Evolutionary conservation across 2,888 invertebrate genomes (phyloP).

Genomic region (Gryllus longicercus): DNA sequence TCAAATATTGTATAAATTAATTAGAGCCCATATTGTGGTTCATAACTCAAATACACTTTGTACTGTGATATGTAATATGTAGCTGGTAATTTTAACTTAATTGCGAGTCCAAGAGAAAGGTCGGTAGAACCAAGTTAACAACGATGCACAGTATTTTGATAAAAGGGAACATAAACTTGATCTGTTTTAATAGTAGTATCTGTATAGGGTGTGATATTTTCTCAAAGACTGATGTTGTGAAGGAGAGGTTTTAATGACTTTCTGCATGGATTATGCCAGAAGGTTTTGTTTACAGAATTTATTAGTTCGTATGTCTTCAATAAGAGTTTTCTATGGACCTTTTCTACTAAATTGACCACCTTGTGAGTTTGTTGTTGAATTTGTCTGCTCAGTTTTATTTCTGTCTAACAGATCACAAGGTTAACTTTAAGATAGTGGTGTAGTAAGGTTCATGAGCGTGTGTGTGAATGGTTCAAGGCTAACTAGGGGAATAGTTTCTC

Average conservation of each 20-base stretch:
- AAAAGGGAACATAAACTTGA: conserved; percentile 35
- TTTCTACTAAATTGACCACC: conserved; percentile 35
- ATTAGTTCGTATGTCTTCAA: conserved; percentile 33
- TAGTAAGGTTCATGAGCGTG: conserved; percentile 32
- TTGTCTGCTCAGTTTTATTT: conserved; percentile 26
- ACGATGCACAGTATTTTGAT: conserved; percentile 39
- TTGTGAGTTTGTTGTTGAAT: conserved; percentile 33
- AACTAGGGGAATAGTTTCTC: conserved; percentile 36
- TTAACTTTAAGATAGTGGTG: conserved; percentile 24
- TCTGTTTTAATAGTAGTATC: conserved; percentile 36
- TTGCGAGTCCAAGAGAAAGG: conserved; percentile 38
- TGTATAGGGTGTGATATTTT: conserved; percentile 50
- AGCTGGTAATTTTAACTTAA: conserved; percentile 42
- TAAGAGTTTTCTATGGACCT: conserved; percentile 34
- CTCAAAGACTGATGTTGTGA: conserved; percentile 52
- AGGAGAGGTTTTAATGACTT: conserved; percentile 36
- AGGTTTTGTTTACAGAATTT: conserved; percentile 45
- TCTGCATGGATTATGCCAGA: conserved; percentile 33
- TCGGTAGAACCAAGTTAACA: conserved; percentile 37
- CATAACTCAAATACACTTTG: conserved; percentile 39
- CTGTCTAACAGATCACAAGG: conserved; percentile 32
- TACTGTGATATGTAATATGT: conserved; percentile 53
- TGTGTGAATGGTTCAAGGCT: conserved; percentile 38
- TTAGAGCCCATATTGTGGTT: conserved; percentile 29
- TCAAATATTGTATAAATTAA: conserved; percentile 40